Percentiles rank a stretch among this genome's conserved stretches.
phyloP scores from a whole-genome alignment of 2,113 vertebrate genomes.

The Hippocampus guttulatus region DNA sequence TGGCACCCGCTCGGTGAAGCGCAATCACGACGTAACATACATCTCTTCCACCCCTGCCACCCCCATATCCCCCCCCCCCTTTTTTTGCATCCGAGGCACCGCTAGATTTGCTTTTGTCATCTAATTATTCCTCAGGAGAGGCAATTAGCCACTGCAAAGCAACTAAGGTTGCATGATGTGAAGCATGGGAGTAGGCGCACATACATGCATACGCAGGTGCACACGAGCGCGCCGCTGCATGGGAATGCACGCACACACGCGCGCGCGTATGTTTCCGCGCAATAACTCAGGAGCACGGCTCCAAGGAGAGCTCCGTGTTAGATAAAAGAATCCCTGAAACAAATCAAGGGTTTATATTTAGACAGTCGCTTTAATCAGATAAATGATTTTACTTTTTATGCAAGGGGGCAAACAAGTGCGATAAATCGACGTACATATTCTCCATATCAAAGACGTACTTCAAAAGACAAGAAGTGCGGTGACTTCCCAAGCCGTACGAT shows the following conservation, averaged over 20 bases:
- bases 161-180: conserved; percentile 32
- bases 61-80: conserved; percentile 22
- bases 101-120: conserved; percentile 69
- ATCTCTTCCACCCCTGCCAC: conserved; percentile 23
- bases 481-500: conserved; percentile 25
- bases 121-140: conserved; percentile 70
- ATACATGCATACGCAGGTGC: conserved; percentile 13
- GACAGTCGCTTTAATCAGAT: conserved; percentile 63
- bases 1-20: conserved; percentile 39
- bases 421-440: conserved; percentile 43
- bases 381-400: conserved; percentile 47
- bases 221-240: conserved; percentile 7
- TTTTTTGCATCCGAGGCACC: conserved; percentile 52
- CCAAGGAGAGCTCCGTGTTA: conserved; percentile 39
- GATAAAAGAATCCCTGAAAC: conserved; percentile 57
- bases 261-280: neutral
- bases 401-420: conserved; percentile 37
- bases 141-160: conserved; percentile 66
- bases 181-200: conserved; percentile 28
- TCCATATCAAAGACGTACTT: conserved; percentile 70
- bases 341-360: conserved; percentile 59
- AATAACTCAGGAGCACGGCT: conserved; percentile 54
- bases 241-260: neutral
- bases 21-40: conserved; percentile 49
- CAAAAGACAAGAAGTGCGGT: conserved; percentile 43